Percentiles rank a stretch among this genome's conserved stretches.
Evolutionary conservation across 1,140 invertebrate species (phyloP).

Genomic region (Nixonia krombeini): DNA sequence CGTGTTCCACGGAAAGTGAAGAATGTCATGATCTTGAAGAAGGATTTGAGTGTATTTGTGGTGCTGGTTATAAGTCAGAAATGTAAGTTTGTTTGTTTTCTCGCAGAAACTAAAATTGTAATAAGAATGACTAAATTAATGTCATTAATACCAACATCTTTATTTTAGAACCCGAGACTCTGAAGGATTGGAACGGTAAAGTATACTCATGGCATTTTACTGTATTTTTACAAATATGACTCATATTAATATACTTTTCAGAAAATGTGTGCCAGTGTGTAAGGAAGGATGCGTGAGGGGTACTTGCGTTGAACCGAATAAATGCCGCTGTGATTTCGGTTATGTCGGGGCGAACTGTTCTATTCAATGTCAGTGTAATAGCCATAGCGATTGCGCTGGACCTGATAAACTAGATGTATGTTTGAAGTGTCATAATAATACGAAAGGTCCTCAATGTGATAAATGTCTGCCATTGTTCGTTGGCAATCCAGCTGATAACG

Average conservation of each 20-base stretch:
- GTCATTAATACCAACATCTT: too few relatives aligned
- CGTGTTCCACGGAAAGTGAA: constrained; percentile 88
- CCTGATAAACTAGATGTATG: constrained; percentile 87
- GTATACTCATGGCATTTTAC: too few relatives aligned
- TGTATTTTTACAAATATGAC: neutral
- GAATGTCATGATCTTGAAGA: constrained; percentile 82
- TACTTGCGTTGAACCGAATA: constrained; percentile 85
- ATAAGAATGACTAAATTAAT: too few relatives aligned
- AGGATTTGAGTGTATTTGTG: constrained; percentile 90
- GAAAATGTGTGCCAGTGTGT: constrained; percentile 86
- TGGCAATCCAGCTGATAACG: constrained; percentile 89
- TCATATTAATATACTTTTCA: constrained; percentile 8
- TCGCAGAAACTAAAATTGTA: too few relatives aligned
- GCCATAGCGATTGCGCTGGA: constrained; percentile 91
- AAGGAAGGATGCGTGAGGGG: constrained; percentile 91
- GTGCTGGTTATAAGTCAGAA: constrained; percentile 81
- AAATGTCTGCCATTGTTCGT: constrained; percentile 91
- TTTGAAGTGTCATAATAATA: constrained; percentile 91
- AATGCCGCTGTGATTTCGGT: constrained; percentile 93
- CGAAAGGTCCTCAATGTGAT: constrained; percentile 88
- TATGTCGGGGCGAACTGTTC: constrained; percentile 95
- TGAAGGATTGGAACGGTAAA: constrained; percentile 59
- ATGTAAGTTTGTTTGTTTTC: constrained; percentile 53
- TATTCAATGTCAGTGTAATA: constrained; percentile 94
- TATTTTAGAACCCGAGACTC: constrained; percentile 45